Evolutionary conservation across 2,113 vertebrate species (phyloP), one percentile per base, ranked within the genome.

Genomic region (Sphyrna mokarran): DNA sequence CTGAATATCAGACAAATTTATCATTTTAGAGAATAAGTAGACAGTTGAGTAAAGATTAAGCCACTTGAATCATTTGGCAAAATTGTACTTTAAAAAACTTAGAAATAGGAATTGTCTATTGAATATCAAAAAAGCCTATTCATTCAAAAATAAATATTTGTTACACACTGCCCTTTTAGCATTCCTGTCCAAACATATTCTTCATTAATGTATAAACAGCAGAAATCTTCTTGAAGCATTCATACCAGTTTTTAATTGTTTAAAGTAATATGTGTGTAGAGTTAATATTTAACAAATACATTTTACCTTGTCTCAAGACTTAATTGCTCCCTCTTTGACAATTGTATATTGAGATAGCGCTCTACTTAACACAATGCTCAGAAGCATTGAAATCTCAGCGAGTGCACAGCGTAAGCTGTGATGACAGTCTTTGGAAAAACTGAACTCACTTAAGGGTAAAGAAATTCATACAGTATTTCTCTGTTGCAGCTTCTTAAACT

Each of bases 401-500:
- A 69, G 91, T 93, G 26, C 18, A 69, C 33, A 69, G 91, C 91
- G 69, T 69, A 40, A 66, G 8, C n/a, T 23, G n/a, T 94, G 91
- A 94, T 40, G 20, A 68, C 91, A 68, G 95, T 95, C 43, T 95
- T 95, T 48, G 95, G 96, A 61, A 93, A 69, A 14, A 80, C 96
- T 96, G 96, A 96, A 95, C 68, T 48, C 80, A 96, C 95, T 11
- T 68, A 80, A 91, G 72, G 83, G 61, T 95, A 96, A 96, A 96
- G 95, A 96, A 1, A 18, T 90, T 90, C 8, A 90, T n/a, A 16
- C 94, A 87, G 96, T 58, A 95, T 95, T 54, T 69, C 96, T 96
- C 96, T 96, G 80, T 96, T 96, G 96, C 96, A 96, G 97, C 96
- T 96, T 96, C 96, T 95, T n/a, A n/a, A n/a, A n/a, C n/a, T n/a